These are phyloP conservation scores for Entomobrya multifasciata DNA, from an alignment of 2,888 invertebrate genomes.

Conservation along the genomic window DNA sequence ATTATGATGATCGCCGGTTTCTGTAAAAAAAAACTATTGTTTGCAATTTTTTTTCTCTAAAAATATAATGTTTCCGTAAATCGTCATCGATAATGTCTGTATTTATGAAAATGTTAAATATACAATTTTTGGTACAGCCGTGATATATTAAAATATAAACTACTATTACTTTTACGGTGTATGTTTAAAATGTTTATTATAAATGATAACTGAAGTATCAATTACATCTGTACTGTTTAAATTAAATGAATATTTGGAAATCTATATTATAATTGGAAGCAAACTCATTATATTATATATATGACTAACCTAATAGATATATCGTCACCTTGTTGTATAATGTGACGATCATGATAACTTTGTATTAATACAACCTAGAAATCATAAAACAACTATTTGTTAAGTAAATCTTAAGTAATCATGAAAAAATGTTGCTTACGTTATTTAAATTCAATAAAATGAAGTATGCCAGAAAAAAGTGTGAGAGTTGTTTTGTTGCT, in stretches of 20 bases:
- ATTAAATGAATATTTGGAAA: not conserved
- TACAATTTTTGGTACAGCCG: no score
- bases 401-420: slow-evolving; percentile 5
- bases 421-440: slow-evolving; percentile 31
- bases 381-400: not conserved
- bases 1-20: no score
- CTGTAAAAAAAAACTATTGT: no score
- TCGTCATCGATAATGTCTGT: no score
- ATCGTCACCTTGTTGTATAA: not conserved
- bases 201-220: not conserved
- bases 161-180: not conserved
- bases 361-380: slow-evolving; percentile 3
- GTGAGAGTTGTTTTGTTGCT: no score
- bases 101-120: no score
- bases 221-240: not conserved
- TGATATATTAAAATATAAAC: no score
- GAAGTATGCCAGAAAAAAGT: slow-evolving; percentile 4
- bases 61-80: no score
- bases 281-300: not conserved
- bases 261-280: not conserved
- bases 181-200: not conserved
- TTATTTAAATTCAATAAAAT: slow-evolving; percentile 23
- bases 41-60: no score
- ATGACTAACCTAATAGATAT: not conserved
- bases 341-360: slow-evolving; percentile 7